Percentiles rank a stretch among this genome's conserved stretches.
phyloP scores from a whole-genome alignment of 2,113 vertebrate genomes.

The Monopterus albus region DNA sequence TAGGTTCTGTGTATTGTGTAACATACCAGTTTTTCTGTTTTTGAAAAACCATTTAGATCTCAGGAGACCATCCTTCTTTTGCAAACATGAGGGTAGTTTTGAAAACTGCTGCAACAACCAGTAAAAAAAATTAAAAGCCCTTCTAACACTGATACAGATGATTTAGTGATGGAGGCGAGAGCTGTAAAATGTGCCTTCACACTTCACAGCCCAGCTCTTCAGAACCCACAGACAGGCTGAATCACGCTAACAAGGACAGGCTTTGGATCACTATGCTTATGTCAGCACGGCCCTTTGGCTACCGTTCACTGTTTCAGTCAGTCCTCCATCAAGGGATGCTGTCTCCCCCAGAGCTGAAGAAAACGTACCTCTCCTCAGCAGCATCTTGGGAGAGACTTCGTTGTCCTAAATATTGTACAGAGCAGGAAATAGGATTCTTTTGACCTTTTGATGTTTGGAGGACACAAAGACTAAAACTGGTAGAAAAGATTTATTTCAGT shows the following conservation, averaged over 20 bases:
- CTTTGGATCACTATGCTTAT: slow-evolving; percentile 35
- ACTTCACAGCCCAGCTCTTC: slow-evolving; percentile 38
- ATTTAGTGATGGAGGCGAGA: slow-evolving; percentile 45
- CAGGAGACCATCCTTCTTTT: not conserved
- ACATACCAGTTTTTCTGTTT: no score
- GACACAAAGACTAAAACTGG: not conserved
- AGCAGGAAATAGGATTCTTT: not conserved
- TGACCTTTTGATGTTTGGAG: no score
- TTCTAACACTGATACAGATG: slow-evolving; percentile 24
- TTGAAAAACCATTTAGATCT: not conserved
- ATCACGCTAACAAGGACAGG: slow-evolving; percentile 60
- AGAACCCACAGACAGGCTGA: slow-evolving; percentile 54
- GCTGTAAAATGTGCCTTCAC: slow-evolving; percentile 42
- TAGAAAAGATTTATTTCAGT: not conserved
- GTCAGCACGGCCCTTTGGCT: slow-evolving; percentile 47
- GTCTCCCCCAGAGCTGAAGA: not conserved
- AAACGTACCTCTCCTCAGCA: not conserved
- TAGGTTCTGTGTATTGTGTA: no score
- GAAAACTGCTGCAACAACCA: slow-evolving; percentile 1
- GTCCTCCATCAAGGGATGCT: slow-evolving; percentile 15
- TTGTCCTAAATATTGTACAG: not conserved
- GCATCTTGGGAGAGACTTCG: slow-evolving; percentile 6
- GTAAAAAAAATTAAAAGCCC: not conserved
- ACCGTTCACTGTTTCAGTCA: slow-evolving; percentile 10
- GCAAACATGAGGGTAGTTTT: not conserved